Evolutionary conservation across 2,797 vertebrate genomes (phyloP), one percentile per base, ranked within the genome.

Genomic region (Tangara arthus): DNA sequence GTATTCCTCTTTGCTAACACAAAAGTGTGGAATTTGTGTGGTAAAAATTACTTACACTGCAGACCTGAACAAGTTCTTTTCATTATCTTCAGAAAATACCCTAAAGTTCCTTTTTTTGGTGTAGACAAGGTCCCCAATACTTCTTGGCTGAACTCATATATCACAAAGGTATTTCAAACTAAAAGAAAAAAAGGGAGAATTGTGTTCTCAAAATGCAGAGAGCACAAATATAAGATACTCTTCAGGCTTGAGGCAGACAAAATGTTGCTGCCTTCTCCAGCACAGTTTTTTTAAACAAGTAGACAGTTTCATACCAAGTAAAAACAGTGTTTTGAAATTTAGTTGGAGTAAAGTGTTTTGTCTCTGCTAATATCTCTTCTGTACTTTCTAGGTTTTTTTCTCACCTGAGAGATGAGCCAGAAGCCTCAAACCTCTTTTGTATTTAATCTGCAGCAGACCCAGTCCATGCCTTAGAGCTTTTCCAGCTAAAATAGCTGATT

Each of bases 61-160:
- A 96, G 90, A 95, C 94, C 85, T 46, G 81, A 97, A 88, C 82
- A 78, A 93, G 88, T 84, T 93, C 70, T 82, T 97, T 94, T 97
- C 96, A 93, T 96, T 96, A 94, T 93, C 56, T 95, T 79, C 46
- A 73, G 86, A 96, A 96, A 97, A 95, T 89, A 63, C 69, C 66
- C 85, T 93, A 22, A 95, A 92, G 90, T 94, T 89, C 60, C 44
- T 73, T 93, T 90, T 90, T 71, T 77, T 59, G 27, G 32, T 95
- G 73, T 56, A 70, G 59, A 37, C 42, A 75, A 68, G 75, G 35
- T 88, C 69, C 44, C 42, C 53, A 69, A 42, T 93, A 93, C 91
- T 96, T 95, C 63, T 61, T 15, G 13, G 35, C 37, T 1, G 9
- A 83, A 86, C 61, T 56, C 42, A 50, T 57, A 2, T 79, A 65